These are phyloP conservation scores for Oreochromis tanganicae DNA, from an alignment of 2,113 vertebrate species.

Conservation along the genomic window DNA sequence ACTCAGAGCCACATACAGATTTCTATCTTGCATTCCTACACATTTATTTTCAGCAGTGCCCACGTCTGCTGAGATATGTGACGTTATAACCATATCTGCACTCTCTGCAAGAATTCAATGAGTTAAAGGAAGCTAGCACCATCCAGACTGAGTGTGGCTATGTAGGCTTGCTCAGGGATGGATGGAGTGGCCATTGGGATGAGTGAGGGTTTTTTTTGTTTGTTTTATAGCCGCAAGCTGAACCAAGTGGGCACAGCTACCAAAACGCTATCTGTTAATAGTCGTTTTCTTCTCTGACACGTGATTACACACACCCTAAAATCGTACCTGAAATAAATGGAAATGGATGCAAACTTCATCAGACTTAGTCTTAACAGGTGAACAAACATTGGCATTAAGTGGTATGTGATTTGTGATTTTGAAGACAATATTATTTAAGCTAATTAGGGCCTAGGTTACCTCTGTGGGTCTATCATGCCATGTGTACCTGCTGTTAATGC, in stretches of 20 bases:
- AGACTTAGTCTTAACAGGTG: background rate
- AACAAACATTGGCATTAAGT: background rate
- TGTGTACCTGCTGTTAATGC: background rate
- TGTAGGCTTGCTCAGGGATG: background rate
- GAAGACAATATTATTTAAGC: background rate
- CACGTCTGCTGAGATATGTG: background rate
- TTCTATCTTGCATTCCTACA: background rate
- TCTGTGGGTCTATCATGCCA: background rate
- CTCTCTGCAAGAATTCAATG: background rate
- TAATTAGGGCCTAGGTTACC: background rate
- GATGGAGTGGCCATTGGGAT: background rate
- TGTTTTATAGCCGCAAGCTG: background rate
- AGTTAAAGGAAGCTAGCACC: background rate
- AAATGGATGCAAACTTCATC: background rate
- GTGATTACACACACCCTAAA: background rate
- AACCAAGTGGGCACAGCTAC: background rate
- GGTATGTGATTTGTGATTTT: background rate
- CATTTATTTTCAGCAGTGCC: background rate
- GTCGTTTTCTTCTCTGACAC: background rate
- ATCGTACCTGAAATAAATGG: background rate
- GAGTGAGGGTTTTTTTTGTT: background rate
- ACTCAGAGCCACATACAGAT: background rate
- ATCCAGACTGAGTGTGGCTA: background rate
- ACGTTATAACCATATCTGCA: background rate
- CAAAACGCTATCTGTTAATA: background rate